These are phyloP conservation scores for Samia ricini DNA, from an alignment of 1,140 invertebrate species.

Conservation along the genomic window DNA sequence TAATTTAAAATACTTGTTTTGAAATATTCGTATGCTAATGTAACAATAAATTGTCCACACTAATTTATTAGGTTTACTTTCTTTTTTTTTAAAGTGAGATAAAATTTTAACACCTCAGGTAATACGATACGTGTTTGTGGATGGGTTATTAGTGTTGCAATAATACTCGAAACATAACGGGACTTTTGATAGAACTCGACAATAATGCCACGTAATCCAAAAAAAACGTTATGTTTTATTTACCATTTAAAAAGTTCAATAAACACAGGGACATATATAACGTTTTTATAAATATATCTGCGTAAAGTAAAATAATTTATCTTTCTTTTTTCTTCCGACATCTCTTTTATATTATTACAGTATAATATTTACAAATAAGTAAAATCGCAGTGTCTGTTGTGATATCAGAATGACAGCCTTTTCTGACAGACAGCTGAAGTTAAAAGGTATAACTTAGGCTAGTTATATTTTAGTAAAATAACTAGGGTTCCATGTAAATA, in stretches of 20 bases:
- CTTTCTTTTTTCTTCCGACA: too few species aligned
- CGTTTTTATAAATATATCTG: background rate
- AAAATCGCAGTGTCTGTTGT: too few species aligned
- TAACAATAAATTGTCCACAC: conserved; percentile 24
- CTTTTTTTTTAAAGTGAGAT: conserved; percentile 14
- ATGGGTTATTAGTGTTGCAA: conserved; percentile 11
- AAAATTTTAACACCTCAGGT: conserved; percentile 32
- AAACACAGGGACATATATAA: background rate
- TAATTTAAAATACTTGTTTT: conserved; percentile 23
- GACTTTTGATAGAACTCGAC: background rate
- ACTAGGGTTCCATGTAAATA: too few species aligned
- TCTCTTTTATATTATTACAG: too few species aligned
- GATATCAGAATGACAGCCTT: too few species aligned
- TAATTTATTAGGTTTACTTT: conserved; percentile 31
- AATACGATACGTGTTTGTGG: conserved; percentile 28
- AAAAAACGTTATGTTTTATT: background rate
- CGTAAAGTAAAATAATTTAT: too few species aligned
- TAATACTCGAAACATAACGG: conserved; percentile 1
- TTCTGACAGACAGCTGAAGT: too few species aligned
- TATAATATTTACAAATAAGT: too few species aligned
- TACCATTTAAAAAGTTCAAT: background rate
- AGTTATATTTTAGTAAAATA: too few species aligned
- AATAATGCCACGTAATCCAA: background rate
- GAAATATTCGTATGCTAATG: conserved; percentile 32
- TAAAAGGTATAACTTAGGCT: too few species aligned